Evolutionary conservation across 2,113 vertebrate species (phyloP), one percentile per base, ranked within the genome.

Genomic region (Isurus oxyrinchus): DNA sequence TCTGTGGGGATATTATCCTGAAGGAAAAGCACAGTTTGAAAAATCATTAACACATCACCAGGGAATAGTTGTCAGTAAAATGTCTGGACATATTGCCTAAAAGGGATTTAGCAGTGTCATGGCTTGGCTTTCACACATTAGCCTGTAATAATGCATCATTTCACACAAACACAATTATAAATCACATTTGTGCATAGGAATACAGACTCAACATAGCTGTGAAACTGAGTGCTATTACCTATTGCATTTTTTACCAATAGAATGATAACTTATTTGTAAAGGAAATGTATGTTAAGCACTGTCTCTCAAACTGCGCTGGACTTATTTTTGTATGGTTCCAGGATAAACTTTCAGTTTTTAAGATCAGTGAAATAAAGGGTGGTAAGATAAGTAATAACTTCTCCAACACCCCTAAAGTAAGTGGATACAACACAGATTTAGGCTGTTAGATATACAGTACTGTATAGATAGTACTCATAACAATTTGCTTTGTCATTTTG

Each of bases 91-190:
- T 72, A 53, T 55, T 95, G 40, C 94, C 94, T 72, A 5, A 72
- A 53, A 95, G 66, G 94, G 44, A 72, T 95, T 95, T 95, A 95
- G 44, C 94, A 95, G 66, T 95, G 67, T 72, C 94, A 72, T 95
- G 40, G 53, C 94, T 72, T 72, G 67, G 69, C 94, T 95, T 35
- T 95, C 49, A 95, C 94, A 53, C 94, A 95, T 94, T 94, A 94
- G 93, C 35, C 44, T 72, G 49, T 72, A 72, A 95, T 95, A 95
- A 95, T 95, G 66, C 67, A 95, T 55, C 94, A 95, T 95, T 95
- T 95, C 94, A 95, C 67, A 95, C 67, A 76, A 72, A 25, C 94
- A 95, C 44, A 95, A 57, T 72, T 95, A 72, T 72, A 95, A 95
- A 95, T 53, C 66, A 95, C 44, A 95, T 95, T 69, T 49, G 44